Evolutionary conservation across 2,888 invertebrate species (phyloP).

Genomic region (Ectemnius continuus): DNA sequence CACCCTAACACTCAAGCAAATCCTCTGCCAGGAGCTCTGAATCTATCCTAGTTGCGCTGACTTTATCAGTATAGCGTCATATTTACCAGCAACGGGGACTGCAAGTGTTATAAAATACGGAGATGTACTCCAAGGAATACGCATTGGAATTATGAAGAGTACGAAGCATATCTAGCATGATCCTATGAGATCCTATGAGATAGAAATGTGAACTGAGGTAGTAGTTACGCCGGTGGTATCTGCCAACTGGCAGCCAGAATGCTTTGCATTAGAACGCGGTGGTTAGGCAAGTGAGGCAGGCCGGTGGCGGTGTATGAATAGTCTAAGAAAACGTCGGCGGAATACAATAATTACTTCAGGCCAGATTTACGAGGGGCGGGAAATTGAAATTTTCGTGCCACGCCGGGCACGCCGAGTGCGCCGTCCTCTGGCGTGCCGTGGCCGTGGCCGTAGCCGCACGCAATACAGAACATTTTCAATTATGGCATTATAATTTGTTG

Average conservation of each 20-base stretch:
- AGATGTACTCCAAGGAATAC: too few species aligned
- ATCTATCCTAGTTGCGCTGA: neutral
- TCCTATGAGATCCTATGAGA: too few species aligned
- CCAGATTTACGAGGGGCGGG: conserved; percentile 75
- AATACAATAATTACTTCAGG: conserved; percentile 77
- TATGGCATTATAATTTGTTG: conserved; percentile 76
- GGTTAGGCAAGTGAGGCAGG: conserved; percentile 17
- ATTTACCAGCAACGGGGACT: too few species aligned
- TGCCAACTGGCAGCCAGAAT: conserved; percentile 61
- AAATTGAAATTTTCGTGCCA: conserved; percentile 76
- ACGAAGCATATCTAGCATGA: too few species aligned
- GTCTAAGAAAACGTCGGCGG: conserved; percentile 72
- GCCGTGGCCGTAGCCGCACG: conserved; percentile 36
- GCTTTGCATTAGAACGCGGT: conserved; percentile 56
- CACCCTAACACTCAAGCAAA: neutral
- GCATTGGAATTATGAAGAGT: too few species aligned
- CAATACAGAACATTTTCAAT: conserved; percentile 74
- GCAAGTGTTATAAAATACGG: too few species aligned
- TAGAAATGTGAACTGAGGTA: neutral
- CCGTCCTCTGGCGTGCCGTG: conserved; percentile 13
- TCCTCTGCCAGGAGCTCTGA: neutral
- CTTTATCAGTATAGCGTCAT: too few species aligned
- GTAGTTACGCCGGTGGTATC: neutral
- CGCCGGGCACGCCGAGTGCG: conserved; percentile 60
- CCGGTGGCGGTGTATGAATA: conserved; percentile 65